phyloP scores from a whole-genome alignment of 2,888 invertebrate genomes.

The Chrysomela aeneicollis region DNA sequence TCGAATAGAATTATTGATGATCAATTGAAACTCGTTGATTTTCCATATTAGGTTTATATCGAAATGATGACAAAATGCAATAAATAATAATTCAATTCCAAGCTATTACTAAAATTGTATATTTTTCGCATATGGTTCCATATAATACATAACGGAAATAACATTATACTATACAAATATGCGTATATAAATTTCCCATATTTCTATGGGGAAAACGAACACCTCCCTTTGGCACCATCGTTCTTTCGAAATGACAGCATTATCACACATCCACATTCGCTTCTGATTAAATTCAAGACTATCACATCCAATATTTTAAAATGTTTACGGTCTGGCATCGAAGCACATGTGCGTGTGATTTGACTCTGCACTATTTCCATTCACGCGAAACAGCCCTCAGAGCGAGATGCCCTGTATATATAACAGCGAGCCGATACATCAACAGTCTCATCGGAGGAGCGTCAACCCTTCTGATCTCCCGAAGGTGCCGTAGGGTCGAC shows the following conservation, averaged over 20 bases:
- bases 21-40: not conserved
- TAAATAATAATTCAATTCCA: slow-evolving; percentile 18
- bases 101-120: slow-evolving; percentile 33
- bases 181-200: slow-evolving; percentile 57
- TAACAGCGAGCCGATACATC: slow-evolving; percentile 2
- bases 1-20: not conserved
- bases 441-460: slow-evolving; percentile 35
- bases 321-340: slow-evolving; percentile 49
- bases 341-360: slow-evolving; percentile 55
- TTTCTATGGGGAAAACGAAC: slow-evolving; percentile 57
- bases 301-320: slow-evolving; percentile 56
- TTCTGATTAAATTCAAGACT: slow-evolving; percentile 61
- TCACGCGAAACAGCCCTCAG: not conserved
- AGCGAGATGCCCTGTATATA: too few relatives aligned
- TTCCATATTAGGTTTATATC: slow-evolving; percentile 25
- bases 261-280: slow-evolving; percentile 58
- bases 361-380: slow-evolving; percentile 21
- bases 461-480: slow-evolving; percentile 55
- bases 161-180: slow-evolving; percentile 54
- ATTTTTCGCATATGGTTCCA: slow-evolving; percentile 33
- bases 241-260: slow-evolving; percentile 61
- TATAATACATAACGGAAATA: slow-evolving; percentile 46
- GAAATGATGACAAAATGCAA: slow-evolving; percentile 43
- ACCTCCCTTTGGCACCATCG: slow-evolving; percentile 60
- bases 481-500: slow-evolving; percentile 54